Evolutionary conservation across 2,113 vertebrate genomes (phyloP).

Genomic region (Takifugu bimaculatus): DNA sequence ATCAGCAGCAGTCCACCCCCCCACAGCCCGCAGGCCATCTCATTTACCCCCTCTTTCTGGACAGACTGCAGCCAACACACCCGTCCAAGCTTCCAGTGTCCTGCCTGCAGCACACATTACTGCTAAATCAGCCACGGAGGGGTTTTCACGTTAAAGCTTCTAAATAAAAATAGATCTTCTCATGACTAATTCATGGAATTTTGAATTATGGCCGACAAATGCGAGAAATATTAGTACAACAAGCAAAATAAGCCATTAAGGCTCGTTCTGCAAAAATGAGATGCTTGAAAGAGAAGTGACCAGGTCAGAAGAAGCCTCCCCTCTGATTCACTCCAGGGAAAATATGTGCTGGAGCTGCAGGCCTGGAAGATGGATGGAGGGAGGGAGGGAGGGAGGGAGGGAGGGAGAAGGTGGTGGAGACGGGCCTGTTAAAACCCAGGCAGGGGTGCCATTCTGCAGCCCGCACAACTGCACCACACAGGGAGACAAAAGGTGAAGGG

Average conservation of each 20-base stretch:
- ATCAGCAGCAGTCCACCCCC: constrained; percentile 28
- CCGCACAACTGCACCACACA: constrained; percentile 50
- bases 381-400: constrained; percentile 2
- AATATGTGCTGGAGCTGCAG: constrained; percentile 61
- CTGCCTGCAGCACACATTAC: constrained; percentile 32
- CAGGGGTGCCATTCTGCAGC: constrained; percentile 49
- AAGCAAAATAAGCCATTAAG: constrained; percentile 33
- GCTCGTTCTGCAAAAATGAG: constrained; percentile 2
- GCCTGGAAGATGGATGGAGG: constrained; percentile 49
- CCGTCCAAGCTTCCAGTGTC: constrained; percentile 6
- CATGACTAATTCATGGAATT: constrained; percentile 54
- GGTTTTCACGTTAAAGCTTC: constrained; percentile 46
- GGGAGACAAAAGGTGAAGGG: constrained; percentile 73
- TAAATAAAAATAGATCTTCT: constrained; percentile 54
- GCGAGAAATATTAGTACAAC: constrained; percentile 39
- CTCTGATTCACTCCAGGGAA: constrained; percentile 30
- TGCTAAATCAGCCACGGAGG: constrained; percentile 43
- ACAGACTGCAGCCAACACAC: constrained; percentile 32
- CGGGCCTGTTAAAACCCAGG: constrained; percentile 44
- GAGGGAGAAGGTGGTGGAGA: background rate
- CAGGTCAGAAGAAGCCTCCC: constrained; percentile 19
- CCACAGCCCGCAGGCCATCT: constrained; percentile 53
- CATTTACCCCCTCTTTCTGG: constrained; percentile 53
- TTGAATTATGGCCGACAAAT: constrained; percentile 55
- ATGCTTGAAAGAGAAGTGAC: constrained; percentile 13